Conservation (phyloP, 2,888 invertebrate genomes). For the Meganola albula region DNA sequence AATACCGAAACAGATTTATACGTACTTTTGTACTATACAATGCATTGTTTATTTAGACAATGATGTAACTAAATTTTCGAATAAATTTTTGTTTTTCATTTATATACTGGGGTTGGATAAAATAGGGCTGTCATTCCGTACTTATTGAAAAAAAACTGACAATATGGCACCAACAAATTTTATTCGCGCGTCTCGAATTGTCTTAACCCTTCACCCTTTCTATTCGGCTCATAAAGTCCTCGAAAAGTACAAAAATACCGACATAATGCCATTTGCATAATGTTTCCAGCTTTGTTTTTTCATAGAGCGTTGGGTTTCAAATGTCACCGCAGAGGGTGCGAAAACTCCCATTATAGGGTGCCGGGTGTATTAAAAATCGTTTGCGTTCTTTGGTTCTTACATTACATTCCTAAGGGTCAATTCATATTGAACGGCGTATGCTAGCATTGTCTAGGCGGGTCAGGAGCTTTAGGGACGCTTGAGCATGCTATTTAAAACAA, state of each 20-base stretch:
- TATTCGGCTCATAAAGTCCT: slow-evolving; percentile 71
- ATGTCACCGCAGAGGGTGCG: slow-evolving; percentile 75
- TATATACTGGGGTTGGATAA: no score
- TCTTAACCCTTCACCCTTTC: slow-evolving; percentile 72
- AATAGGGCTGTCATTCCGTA: no score
- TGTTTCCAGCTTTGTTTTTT: slow-evolving; percentile 74
- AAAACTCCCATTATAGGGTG: slow-evolving; percentile 72
- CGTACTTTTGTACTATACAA: no score
- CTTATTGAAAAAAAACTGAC: slow-evolving; percentile 45
- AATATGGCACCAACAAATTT: slow-evolving; percentile 61
- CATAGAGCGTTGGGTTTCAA: slow-evolving; percentile 70
- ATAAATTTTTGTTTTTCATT: no score
- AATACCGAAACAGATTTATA: no score
- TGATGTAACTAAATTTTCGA: no score
- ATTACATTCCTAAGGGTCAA: slow-evolving; percentile 75
- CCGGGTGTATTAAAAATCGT: slow-evolving; percentile 72
- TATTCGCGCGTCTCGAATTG: slow-evolving; percentile 51
- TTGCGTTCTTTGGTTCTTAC: slow-evolving; percentile 65
- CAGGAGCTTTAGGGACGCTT: no score
- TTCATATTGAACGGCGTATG: no score
- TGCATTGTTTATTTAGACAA: no score
- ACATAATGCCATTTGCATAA: slow-evolving; percentile 77
- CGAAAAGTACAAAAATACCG: slow-evolving; percentile 73
- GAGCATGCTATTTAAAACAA: no score
- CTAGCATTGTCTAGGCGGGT: no score